phyloP scores from a whole-genome alignment of 2,113 vertebrate species.

The Nettapus auritus region DNA sequence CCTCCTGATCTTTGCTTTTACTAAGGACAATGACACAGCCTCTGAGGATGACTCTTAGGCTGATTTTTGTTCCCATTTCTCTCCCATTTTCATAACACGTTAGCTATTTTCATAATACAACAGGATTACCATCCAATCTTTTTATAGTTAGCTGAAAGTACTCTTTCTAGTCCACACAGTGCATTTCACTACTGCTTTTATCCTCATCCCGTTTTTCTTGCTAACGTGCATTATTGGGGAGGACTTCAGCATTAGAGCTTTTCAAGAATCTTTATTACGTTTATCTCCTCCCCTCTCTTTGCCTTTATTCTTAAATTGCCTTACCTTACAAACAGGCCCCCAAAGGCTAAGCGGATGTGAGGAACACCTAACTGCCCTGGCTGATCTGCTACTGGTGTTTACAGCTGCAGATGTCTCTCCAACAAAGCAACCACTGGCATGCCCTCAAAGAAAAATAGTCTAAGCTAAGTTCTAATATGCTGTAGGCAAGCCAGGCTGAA shows the following conservation, averaged over 20 bases:
- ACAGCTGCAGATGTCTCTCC: neutral
- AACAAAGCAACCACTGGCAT: neutral
- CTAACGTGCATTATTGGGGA: neutral
- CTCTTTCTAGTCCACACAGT: neutral
- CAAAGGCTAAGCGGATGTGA: neutral
- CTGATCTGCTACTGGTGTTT: neutral
- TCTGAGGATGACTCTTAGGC: neutral
- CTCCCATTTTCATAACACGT: neutral
- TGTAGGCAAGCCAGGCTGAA: neutral
- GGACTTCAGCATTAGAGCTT: neutral
- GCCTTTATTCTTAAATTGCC: neutral
- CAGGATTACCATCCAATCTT: neutral
- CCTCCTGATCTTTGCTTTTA: neutral
- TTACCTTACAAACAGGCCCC: neutral
- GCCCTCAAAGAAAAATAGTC: neutral
- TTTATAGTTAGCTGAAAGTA: neutral
- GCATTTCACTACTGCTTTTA: neutral
- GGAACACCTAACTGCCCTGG: neutral
- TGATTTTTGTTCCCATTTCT: neutral
- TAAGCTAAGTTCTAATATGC: accelerated
- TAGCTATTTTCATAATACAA: neutral
- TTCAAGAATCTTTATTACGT: neutral
- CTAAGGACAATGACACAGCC: neutral
- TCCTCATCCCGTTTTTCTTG: neutral
- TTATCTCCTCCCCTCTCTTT: neutral